Evolutionary conservation across 1,140 invertebrate species (phyloP).

Genomic region (Diachasma alloeum): DNA sequence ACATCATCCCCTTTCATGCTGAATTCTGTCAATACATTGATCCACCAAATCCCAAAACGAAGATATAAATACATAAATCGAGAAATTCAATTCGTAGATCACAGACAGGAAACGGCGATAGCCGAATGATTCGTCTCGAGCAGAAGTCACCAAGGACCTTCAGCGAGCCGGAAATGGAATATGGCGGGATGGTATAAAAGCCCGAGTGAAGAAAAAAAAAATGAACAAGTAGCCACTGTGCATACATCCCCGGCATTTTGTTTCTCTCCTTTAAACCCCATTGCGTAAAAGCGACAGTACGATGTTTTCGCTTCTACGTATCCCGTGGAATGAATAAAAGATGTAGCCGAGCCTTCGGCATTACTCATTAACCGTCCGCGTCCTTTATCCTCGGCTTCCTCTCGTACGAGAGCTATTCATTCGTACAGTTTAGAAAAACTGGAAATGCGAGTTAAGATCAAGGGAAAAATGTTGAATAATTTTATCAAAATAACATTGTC

Average conservation of each 20-base stretch:
- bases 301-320: constrained; percentile 5
- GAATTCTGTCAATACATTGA: too few species aligned
- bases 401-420: not conserved
- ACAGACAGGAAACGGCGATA: not conserved
- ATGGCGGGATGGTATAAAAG: not conserved
- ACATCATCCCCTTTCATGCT: too few species aligned
- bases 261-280: not conserved
- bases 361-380: not conserved
- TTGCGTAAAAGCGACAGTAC: constrained; percentile 4
- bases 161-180: not conserved
- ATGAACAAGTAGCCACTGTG: not conserved
- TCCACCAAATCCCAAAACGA: not conserved
- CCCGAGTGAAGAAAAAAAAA: not conserved
- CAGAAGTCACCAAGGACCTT: not conserved
- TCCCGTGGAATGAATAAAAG: constrained; percentile 10
- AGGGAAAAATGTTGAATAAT: not conserved
- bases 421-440: not conserved
- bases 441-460: not conserved
- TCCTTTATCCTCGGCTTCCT: not conserved
- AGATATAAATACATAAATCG: not conserved
- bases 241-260: not conserved
- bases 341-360: not conserved
- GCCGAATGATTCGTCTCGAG: not conserved
- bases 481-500: too few species aligned
- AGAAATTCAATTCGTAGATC: not conserved